Conservation (phyloP, 2,113 vertebrate species). For the Poicephalus meyeri region DNA sequence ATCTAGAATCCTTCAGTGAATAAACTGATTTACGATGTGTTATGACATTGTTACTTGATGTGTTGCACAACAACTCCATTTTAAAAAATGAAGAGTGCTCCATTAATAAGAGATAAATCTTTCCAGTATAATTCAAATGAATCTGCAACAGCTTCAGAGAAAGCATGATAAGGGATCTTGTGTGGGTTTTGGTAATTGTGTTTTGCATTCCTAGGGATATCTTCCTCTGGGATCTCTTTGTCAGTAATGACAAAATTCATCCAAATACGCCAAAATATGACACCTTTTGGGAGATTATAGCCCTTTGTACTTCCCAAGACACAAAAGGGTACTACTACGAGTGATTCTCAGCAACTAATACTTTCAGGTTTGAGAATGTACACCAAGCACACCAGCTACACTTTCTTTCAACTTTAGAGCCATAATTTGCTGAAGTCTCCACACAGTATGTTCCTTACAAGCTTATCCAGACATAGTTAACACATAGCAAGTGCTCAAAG, state of each 20-base stretch:
- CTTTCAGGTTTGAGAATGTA: neutral
- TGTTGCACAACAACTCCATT: conserved; percentile 65
- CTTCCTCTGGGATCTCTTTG: conserved; percentile 38
- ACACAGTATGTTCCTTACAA: neutral
- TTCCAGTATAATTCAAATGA: conserved; percentile 62
- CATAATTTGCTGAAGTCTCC: neutral
- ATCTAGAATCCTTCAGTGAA: conserved; percentile 52
- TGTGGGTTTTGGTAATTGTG: conserved; percentile 36
- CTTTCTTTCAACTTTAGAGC: neutral
- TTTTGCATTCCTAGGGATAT: conserved; percentile 50
- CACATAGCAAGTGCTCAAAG: neutral
- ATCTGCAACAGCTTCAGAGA: conserved; percentile 33
- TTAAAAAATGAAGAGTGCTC: conserved; percentile 45
- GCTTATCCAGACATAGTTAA: neutral
- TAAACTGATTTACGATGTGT: conserved; percentile 63
- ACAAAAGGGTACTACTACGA: neutral
- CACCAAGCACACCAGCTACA: neutral
- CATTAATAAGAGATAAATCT: conserved; percentile 67
- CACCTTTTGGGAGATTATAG: conserved; percentile 24
- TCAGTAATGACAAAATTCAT: conserved; percentile 52
- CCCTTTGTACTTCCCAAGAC: neutral
- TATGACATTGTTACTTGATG: conserved; percentile 64
- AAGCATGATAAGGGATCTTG: conserved; percentile 42
- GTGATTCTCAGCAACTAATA: neutral
- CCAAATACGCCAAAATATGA: neutral